Evolutionary conservation across 2,888 invertebrate species (phyloP), one percentile per base, ranked within the genome.

Genomic region (Podabrus alpinus): DNA sequence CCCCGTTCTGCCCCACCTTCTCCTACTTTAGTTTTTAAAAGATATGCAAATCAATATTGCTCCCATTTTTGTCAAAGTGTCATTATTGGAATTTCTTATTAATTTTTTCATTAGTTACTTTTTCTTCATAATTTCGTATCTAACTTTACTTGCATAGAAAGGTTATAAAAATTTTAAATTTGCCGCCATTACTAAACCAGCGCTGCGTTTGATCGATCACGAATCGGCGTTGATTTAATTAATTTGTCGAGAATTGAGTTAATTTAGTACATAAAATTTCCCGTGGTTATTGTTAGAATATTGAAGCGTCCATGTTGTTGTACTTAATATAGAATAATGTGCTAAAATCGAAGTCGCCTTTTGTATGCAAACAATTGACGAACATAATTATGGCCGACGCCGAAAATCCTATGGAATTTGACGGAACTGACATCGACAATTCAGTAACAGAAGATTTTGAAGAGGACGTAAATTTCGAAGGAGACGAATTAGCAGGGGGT

Each of bases 391-490:
- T 75, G 75, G 72, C 72, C 72, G 75, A 75, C 70, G 11, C 75
- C 59, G 82, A 82, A 75, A 79, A 79, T 79, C 61, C 79, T 19
- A 78, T 81, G 76, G 82, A 82, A 73, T 82, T 77, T 74, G 82
- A 82, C 25, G 79, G 77, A 59, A 73, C 76, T 60, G 80, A 80
- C 66, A 77, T 79, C 15, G 81, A 81, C 29, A 75, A 76, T 29
- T 68, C 77, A 17, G 77, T 73, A 24, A 77, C 75, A 72, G 85
- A 85, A 74, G 85, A 85, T 64, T 85, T 82, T 74, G 84, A 83
- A 69, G 85, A 85, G 71, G 85, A 86, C 78, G 82, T 83, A 21
- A 81, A 82, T 67, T 86, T 85, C 74, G 86, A 86, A 83, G 85
- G 84, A 86, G 88, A 84, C 17, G 77, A 77, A 16, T 24, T 71